Conservation (phyloP, 2,888 invertebrate species). For the Cheilosia urbana region DNA sequence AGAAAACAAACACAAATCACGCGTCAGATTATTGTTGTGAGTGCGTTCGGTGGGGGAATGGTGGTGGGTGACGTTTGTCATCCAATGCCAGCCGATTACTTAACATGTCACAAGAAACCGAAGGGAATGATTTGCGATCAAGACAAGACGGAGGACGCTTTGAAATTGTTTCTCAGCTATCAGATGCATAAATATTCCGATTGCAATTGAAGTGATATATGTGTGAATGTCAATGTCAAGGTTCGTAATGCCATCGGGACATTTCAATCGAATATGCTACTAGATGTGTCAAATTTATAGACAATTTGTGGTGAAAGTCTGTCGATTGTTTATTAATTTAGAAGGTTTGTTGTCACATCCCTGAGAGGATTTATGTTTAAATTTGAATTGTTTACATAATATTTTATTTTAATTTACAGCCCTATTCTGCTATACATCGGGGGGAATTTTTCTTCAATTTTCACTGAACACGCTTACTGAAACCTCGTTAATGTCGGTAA, state of each 20-base stretch:
- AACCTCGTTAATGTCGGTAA: too few species aligned
- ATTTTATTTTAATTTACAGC: too few species aligned
- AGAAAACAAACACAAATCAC: slow-evolving; percentile 26
- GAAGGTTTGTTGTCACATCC: too few species aligned
- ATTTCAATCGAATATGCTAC: too few species aligned
- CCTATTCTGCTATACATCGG: too few species aligned
- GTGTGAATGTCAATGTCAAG: not conserved
- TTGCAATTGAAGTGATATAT: not conserved
- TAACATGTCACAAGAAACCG: slow-evolving; percentile 18
- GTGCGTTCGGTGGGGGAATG: not conserved
- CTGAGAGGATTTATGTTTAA: too few species aligned
- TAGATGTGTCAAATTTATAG: too few species aligned
- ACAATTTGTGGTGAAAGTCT: too few species aligned
- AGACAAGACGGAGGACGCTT: not conserved
- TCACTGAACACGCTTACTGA: too few species aligned
- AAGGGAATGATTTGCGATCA: slow-evolving; percentile 24
- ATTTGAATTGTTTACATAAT: too few species aligned
- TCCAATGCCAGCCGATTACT: slow-evolving; percentile 30
- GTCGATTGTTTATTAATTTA: too few species aligned
- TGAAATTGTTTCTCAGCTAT: not conserved
- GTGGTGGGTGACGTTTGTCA: not conserved
- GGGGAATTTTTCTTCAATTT: too few species aligned
- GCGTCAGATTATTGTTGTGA: not conserved
- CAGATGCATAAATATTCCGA: not conserved
- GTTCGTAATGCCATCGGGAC: not conserved